These are phyloP conservation scores for Heteromurus nitidus DNA, from an alignment of 2,888 invertebrate genomes.

Conservation along the genomic window DNA sequence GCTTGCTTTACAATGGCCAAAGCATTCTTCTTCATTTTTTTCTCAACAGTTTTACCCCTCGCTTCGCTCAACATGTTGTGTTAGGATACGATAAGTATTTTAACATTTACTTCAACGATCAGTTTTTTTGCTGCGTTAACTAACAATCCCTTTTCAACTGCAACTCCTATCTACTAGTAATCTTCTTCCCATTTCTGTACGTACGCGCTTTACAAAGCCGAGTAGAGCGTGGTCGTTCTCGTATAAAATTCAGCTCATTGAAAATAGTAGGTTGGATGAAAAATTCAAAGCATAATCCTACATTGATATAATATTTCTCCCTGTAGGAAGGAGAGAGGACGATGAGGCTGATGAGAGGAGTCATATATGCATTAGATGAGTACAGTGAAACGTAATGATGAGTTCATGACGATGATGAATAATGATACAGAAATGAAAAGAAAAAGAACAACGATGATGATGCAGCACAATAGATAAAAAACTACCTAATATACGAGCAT, in stretches of 20 bases:
- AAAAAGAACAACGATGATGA: conserved; percentile 46
- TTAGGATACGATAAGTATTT: conserved; percentile 55
- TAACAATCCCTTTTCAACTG: conserved; percentile 55
- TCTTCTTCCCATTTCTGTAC: conserved; percentile 56
- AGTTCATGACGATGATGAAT: conserved; percentile 7
- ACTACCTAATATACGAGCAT: no score
- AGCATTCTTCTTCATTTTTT: background rate
- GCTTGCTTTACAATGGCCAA: no score
- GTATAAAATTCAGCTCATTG: no score
- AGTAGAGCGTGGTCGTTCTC: conserved; percentile 40
- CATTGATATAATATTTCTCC: no score
- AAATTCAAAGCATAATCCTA: no score
- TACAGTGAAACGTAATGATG: background rate
- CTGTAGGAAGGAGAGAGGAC: no score
- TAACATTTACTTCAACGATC: conserved; percentile 64
- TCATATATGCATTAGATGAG: no score
- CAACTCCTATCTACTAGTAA: conserved; percentile 46
- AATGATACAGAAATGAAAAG: conserved; percentile 40
- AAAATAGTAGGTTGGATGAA: no score
- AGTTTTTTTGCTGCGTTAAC: conserved; percentile 56
- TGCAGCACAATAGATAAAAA: conserved; percentile 49
- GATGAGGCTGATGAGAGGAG: no score
- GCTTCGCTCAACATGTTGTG: conserved; percentile 15
- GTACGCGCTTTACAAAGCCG: background rate
- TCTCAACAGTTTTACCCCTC: conserved; percentile 40